phyloP scores from a whole-genome alignment of 2,888 invertebrate species.

The Tortrix viridana region DNA sequence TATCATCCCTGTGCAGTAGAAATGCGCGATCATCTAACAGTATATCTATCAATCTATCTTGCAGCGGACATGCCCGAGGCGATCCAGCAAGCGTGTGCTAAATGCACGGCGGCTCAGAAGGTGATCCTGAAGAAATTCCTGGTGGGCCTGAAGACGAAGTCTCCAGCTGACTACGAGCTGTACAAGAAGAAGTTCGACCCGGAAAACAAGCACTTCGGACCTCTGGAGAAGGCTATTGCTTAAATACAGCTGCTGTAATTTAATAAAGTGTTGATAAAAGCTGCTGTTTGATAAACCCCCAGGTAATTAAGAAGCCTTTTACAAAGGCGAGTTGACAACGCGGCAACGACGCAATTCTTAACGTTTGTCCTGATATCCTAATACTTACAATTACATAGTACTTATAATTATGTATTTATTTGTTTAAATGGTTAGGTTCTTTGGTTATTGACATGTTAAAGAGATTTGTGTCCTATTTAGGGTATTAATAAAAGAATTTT shows the following conservation, averaged over 20 bases:
- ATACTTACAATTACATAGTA: too few species aligned
- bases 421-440: too few species aligned
- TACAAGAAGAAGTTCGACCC: constrained; percentile 85
- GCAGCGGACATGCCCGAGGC: constrained; percentile 87
- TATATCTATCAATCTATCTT: constrained; percentile 44
- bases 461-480: too few species aligned
- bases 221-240: constrained; percentile 70
- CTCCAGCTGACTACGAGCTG: constrained; percentile 70
- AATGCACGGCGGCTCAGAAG: constrained; percentile 87
- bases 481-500: too few species aligned
- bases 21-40: too few species aligned
- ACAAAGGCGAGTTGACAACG: too few species aligned
- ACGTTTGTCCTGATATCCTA: too few species aligned
- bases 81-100: constrained; percentile 84
- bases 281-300: not conserved
- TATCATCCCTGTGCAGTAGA: too few species aligned
- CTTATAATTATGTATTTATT: too few species aligned
- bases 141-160: constrained; percentile 76
- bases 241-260: not conserved
- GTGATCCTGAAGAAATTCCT: constrained; percentile 84
- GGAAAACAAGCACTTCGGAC: constrained; percentile 78
- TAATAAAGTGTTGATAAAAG: constrained; percentile 9
- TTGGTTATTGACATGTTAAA: too few species aligned
- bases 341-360: too few species aligned
- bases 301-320: not conserved